These are phyloP conservation scores for Oryzaephilus surinamensis DNA, from an alignment of 1,140 invertebrate genomes.

Conservation along the genomic window DNA sequence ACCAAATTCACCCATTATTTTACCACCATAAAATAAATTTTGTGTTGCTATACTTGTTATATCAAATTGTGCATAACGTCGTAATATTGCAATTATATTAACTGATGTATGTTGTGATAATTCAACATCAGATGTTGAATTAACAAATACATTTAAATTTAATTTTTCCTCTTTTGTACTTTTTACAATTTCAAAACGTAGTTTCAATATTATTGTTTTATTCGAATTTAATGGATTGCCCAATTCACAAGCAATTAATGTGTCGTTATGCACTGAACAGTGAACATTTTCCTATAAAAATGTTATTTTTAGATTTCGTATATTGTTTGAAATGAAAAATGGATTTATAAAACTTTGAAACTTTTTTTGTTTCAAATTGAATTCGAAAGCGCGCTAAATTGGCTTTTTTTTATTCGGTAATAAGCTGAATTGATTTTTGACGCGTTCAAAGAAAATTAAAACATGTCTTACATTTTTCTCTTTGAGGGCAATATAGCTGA, in stretches of 20 bases:
- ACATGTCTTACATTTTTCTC: constrained; percentile 19
- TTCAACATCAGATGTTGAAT: constrained; percentile 78
- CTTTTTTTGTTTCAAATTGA: too few species aligned
- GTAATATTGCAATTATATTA: constrained; percentile 52
- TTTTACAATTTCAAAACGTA: constrained; percentile 71
- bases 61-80: too few species aligned
- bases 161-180: constrained; percentile 57
- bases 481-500: constrained; percentile 49
- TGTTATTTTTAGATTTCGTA: too few species aligned
- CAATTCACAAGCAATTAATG: constrained; percentile 65
- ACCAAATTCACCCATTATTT: constrained; percentile 67
- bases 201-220: constrained; percentile 46
- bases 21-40: constrained; percentile 75
- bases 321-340: too few species aligned
- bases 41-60: constrained; percentile 55
- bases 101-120: constrained; percentile 43
- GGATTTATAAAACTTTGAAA: too few species aligned
- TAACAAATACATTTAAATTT: constrained; percentile 62
- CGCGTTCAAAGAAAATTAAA: too few species aligned
- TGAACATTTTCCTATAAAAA: constrained; percentile 26
- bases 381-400: not conserved
- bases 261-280: constrained; percentile 62
- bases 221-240: constrained; percentile 80
- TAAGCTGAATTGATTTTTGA: too few species aligned
- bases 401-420: too few species aligned